A percentile compares a stretch with the other conserved stretches of the same genome.
phyloP scores from a whole-genome alignment of 1,140 invertebrate species.

The Diploscapter pachys region DNA sequence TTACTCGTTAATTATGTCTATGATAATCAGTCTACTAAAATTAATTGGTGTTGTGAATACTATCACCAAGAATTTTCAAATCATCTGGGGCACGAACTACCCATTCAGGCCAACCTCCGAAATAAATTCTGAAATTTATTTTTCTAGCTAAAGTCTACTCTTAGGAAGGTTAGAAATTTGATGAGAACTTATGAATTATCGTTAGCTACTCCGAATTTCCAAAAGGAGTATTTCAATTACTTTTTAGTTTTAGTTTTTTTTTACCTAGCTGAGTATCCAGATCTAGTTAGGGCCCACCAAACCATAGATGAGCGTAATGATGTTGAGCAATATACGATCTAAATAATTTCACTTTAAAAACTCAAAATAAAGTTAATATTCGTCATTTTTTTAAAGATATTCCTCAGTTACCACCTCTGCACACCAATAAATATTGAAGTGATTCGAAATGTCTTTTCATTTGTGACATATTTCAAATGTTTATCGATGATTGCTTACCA shows the following conservation, averaged over 20 bases:
- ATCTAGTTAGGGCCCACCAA: constrained; percentile 47
- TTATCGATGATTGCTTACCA: constrained; percentile 16
- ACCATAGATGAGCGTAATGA: constrained; percentile 48
- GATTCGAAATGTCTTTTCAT: constrained; percentile 8
- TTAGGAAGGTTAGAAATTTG: too few relatives aligned
- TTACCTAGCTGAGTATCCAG: constrained; percentile 37
- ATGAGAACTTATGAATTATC: too few relatives aligned
- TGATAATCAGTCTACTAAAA: too few relatives aligned
- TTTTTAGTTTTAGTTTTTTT: too few relatives aligned
- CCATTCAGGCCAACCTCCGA: constrained; percentile 56
- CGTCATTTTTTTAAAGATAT: not conserved
- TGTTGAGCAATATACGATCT: constrained; percentile 53
- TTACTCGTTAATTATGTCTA: too few relatives aligned
- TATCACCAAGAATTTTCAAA: constrained; percentile 47
- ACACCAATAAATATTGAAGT: constrained; percentile 2
- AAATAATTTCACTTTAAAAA: constrained; percentile 1
- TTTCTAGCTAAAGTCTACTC: too few relatives aligned
- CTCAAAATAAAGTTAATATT: not conserved
- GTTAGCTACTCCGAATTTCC: too few relatives aligned
- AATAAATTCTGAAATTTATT: constrained; percentile 38
- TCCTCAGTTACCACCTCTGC: not conserved
- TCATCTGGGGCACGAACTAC: constrained; percentile 54
- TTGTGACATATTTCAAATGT: not conserved
- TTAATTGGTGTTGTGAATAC: too few relatives aligned
- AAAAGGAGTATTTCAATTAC: too few relatives aligned